phyloP scores from a whole-genome alignment of 2,113 vertebrate genomes.

The Sphyrna mokarran region DNA sequence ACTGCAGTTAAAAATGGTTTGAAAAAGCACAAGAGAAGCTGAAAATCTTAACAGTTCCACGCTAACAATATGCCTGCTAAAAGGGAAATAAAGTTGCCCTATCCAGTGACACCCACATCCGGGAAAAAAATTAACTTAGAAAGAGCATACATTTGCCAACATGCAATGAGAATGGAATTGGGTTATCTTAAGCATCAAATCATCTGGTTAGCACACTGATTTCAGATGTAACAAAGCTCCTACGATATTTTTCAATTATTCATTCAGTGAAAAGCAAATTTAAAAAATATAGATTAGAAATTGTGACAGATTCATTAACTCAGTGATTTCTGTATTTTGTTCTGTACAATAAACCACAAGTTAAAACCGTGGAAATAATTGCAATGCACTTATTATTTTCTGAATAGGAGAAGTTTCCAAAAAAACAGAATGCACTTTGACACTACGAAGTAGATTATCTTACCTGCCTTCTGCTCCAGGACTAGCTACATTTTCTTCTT shows the following conservation, averaged over 20 bases:
- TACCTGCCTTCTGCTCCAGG: slow-evolving; percentile 84
- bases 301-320: not conserved
- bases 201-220: not conserved
- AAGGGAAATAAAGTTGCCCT: no score
- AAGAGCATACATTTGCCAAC: not conserved
- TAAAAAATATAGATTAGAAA: not conserved
- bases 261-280: not conserved
- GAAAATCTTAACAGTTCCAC: not conserved
- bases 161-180: not conserved
- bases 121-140: no score
- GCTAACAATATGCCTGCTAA: not conserved
- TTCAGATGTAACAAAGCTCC: not conserved
- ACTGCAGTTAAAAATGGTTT: not conserved
- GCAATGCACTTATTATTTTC: not conserved
- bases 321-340: not conserved
- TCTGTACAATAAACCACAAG: not conserved
- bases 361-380: not conserved
- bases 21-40: not conserved
- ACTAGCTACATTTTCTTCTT: slow-evolving; percentile 79
- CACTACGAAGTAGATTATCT: slow-evolving; percentile 39
- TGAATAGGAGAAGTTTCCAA: not conserved
- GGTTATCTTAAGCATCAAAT: not conserved
- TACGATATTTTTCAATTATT: not conserved
- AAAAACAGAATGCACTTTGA: not conserved
- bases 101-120: no score